Base-by-base conservation (phyloP, 2,113 vertebrate species). In the Pao palembangensis region DNA sequence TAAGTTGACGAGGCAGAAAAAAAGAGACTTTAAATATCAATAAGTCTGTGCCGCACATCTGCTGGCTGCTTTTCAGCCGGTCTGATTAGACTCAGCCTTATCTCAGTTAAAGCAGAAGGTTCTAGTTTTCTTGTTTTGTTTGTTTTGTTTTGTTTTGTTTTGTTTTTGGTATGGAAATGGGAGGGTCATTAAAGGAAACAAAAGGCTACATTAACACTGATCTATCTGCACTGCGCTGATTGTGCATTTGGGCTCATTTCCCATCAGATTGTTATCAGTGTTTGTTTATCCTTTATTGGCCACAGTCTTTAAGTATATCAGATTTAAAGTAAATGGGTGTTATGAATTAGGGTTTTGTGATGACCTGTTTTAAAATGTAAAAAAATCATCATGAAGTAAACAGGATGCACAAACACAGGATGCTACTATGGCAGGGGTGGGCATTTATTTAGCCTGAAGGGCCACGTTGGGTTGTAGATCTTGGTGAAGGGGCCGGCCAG, bases 41-140 rank as follows among this genome's bases (percentile, higher is more conserved):
- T 77, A 79, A 82, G 82, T 74, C 64, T 69, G 61, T 57, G 69
- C 50, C n/a, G 69, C 72, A 73, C 76, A 80, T 84, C 75, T 72
- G 72, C 76, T 60, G 59, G 55, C 67, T 71, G 61, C 71, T 54
- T 11, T 76, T 85, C 80, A 74, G 67, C 25, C 34, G 55, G 28
- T 76, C 63, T 83, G 86, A 87, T 85, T 87, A 58, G 66, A 76
- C 48, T 67, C 68, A 4, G 38, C 55, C 83, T 86, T 88, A 84
- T 88, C 85, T 86, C 75, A 76, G 58, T 75, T 73, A 64, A 68
- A 74, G 76, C 86, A 88, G 88, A 86, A 88, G 87, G 85, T 61
- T 71, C 68, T 47, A 60, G 75, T 81, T 85, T 75, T 69, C 85
- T 87, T n/a, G n/a, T n/a, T n/a, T n/a, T n/a, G n/a, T n/a, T n/a